Percentiles rank a stretch among this genome's conserved stretches.
Evolutionary conservation across 2,113 vertebrate genomes (phyloP).

Genomic region (Mustelus asterias): DNA sequence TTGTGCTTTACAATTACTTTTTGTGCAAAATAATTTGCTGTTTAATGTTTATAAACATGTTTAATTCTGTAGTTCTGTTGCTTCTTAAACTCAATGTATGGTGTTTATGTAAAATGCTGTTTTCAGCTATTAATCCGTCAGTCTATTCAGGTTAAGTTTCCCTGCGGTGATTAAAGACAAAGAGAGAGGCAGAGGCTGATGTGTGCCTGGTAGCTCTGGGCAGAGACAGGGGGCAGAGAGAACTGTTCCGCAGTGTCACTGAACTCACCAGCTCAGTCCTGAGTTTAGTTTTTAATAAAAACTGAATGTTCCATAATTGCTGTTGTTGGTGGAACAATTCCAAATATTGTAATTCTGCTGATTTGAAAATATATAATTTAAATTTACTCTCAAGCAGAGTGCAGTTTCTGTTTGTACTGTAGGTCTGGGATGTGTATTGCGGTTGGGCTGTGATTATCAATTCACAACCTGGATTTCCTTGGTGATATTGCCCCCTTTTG

Average conservation of each 20-base stretch:
- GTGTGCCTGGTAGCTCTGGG: neutral
- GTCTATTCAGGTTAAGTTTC: neutral
- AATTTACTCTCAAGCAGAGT: slow-evolving; percentile 21
- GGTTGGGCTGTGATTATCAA: neutral
- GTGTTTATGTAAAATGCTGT: neutral
- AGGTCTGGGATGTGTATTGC: neutral
- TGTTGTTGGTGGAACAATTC: slow-evolving; percentile 14
- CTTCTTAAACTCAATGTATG: neutral
- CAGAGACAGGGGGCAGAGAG: neutral
- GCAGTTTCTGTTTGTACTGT: neutral
- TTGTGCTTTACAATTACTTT: neutral
- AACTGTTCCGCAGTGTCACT: neutral
- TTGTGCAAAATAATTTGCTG: neutral
- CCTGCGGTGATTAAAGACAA: neutral
- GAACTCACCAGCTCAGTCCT: neutral
- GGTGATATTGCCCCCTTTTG: neutral
- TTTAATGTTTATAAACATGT: neutral
- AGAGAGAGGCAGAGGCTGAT: neutral
- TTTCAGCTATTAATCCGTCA: slow-evolving; percentile 13
- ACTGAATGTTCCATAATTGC: neutral
- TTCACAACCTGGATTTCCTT: neutral
- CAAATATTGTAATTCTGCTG: slow-evolving; percentile 28
- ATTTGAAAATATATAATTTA: slow-evolving; percentile 35
- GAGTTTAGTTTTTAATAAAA: slow-evolving; percentile 20
- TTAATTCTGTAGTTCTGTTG: neutral